Percentiles rank a stretch among this genome's conserved stretches.
These are phyloP conservation scores for Junonia oenone DNA, from an alignment of 2,888 invertebrate genomes.

Conservation along the genomic window DNA sequence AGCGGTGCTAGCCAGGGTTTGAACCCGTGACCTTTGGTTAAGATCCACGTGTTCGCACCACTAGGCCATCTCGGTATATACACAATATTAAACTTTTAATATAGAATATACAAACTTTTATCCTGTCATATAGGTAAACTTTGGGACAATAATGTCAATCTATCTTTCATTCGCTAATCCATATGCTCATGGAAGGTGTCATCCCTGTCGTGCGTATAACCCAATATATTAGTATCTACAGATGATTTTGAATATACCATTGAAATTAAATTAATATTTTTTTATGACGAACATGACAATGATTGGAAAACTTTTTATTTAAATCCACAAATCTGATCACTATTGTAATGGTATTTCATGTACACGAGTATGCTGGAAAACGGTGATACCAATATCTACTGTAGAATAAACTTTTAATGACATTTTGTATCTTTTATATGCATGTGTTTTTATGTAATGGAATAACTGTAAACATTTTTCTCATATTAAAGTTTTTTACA, in stretches of 20 bases:
- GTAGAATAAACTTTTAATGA: slow-evolving; percentile 26
- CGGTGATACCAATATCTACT: slow-evolving; percentile 10
- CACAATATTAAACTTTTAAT: no score
- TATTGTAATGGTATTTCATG: background rate
- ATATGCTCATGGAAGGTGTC: no score
- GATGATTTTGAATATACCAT: background rate
- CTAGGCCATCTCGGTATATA: no score
- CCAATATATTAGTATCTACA: background rate
- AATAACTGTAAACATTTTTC: background rate
- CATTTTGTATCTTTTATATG: slow-evolving; percentile 8
- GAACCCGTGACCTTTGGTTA: no score
- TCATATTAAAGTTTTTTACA: background rate
- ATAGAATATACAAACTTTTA: no score
- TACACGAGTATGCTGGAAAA: background rate
- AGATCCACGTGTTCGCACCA: no score
- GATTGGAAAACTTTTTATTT: slow-evolving; percentile 1
- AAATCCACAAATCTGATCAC: background rate
- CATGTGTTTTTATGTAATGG: background rate
- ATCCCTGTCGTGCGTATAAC: no score
- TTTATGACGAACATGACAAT: background rate
- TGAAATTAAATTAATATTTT: background rate
- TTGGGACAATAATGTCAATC: no score
- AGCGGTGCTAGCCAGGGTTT: no score
- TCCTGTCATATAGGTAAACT: no score
- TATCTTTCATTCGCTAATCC: no score